Percentiles rank a stretch among this genome's conserved stretches.
phyloP scores from a whole-genome alignment of 2,888 invertebrate genomes.

The Rhagium mordax region DNA sequence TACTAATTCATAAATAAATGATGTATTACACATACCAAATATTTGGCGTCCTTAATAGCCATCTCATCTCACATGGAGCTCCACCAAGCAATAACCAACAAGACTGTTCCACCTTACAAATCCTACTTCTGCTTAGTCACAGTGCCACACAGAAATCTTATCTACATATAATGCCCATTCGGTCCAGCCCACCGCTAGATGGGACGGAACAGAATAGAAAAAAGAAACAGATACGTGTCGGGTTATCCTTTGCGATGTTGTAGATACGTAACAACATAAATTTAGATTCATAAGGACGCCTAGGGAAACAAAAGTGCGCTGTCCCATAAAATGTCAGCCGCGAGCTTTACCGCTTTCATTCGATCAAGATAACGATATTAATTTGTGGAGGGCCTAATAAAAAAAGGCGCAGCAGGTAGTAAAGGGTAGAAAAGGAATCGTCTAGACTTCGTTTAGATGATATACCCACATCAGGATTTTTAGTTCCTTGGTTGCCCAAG shows the following conservation, averaged over 20 bases:
- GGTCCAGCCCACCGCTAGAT: conserved; percentile 44
- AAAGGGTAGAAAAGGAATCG: not conserved
- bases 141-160: conserved; percentile 46
- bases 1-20: too few relatives aligned
- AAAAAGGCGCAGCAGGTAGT: not conserved
- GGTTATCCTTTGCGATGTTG: not conserved
- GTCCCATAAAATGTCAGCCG: not conserved
- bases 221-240: not conserved
- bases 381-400: not conserved
- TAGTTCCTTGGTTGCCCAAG: too few relatives aligned
- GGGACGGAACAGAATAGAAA: conserved; percentile 4
- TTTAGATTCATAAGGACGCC: not conserved
- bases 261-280: not conserved
- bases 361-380: not conserved
- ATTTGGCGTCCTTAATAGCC: too few relatives aligned
- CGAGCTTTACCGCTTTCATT: not conserved
- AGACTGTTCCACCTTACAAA: not conserved
- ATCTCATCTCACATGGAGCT: not conserved
- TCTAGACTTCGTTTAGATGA: not conserved
- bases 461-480: too few relatives aligned
- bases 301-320: not conserved
- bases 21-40: too few relatives aligned
- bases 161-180: conserved; percentile 52
- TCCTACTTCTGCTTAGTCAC: conserved; percentile 41
- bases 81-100: not conserved